Percentiles rank a stretch among this genome's conserved stretches.
Evolutionary conservation across 2,888 invertebrate species (phyloP).

Genomic region (Eristalis pertinax): DNA sequence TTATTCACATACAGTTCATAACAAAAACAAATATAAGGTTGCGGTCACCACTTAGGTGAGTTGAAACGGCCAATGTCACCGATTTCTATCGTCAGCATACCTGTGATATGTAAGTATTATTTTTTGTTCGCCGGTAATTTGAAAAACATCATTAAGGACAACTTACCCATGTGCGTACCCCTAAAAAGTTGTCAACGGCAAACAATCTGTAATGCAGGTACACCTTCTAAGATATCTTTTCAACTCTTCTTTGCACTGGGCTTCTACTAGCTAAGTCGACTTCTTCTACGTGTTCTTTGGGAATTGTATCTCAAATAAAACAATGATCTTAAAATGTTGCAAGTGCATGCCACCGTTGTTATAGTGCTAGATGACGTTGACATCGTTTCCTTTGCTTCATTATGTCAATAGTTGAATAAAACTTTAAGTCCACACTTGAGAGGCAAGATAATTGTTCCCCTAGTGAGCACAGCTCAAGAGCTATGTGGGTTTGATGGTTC

Average conservation of each 20-base stretch:
- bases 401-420: conserved; percentile 67
- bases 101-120: too few species aligned
- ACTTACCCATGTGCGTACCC: neutral
- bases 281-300: conserved; percentile 9
- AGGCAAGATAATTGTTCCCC: conserved; percentile 34
- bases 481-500: conserved; percentile 52
- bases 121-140: neutral
- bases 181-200: conserved; percentile 40
- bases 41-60: too few species aligned
- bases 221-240: conserved; percentile 57
- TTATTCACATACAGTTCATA: too few species aligned
- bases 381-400: conserved; percentile 50
- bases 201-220: conserved; percentile 50
- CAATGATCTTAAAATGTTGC: conserved; percentile 51
- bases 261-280: conserved; percentile 13
- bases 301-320: conserved; percentile 42
- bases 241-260: conserved; percentile 19
- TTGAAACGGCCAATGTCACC: too few species aligned
- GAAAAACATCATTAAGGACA: neutral
- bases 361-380: conserved; percentile 11
- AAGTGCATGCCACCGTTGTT: conserved; percentile 16
- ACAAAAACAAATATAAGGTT: too few species aligned
- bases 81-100: too few species aligned
- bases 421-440: conserved; percentile 59
- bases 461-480: conserved; percentile 37